phyloP scores from a whole-genome alignment of 2,797 vertebrate genomes.

The Chelmon rostratus region DNA sequence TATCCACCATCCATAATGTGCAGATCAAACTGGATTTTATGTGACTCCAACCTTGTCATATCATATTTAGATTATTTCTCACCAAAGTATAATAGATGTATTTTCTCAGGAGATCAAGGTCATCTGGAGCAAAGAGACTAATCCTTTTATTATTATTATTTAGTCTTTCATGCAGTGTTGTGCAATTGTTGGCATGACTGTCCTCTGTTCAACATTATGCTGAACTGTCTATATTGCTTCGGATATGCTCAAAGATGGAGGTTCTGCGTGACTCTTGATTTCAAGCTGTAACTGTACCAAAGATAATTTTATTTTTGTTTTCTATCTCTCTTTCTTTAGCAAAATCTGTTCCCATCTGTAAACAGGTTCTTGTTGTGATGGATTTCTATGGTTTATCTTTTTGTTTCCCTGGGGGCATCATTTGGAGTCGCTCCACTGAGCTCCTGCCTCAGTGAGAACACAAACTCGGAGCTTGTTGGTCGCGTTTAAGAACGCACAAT shows the following conservation, averaged over 20 bases:
- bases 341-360: too few relatives aligned
- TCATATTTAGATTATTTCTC: neutral
- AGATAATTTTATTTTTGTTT: too few relatives aligned
- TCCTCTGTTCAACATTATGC: neutral
- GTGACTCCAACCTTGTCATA: neutral
- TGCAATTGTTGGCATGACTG: neutral
- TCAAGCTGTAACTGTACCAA: neutral
- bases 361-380: too few relatives aligned
- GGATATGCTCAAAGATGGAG: neutral
- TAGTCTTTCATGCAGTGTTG: neutral
- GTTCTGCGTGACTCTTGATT: neutral
- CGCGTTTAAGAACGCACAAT: too few relatives aligned
- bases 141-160: too few relatives aligned
- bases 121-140: neutral
- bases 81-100: neutral
- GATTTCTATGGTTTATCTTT: too few relatives aligned
- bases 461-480: too few relatives aligned
- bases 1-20: neutral
- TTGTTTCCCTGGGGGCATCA: too few relatives aligned
- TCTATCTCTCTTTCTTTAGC: too few relatives aligned
- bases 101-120: neutral
- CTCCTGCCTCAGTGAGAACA: too few relatives aligned
- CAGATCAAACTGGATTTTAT: neutral
- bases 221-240: too few relatives aligned
- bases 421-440: too few relatives aligned